phyloP scores from a whole-genome alignment of 2,113 vertebrate species.

The Danionella cerebrum region DNA sequence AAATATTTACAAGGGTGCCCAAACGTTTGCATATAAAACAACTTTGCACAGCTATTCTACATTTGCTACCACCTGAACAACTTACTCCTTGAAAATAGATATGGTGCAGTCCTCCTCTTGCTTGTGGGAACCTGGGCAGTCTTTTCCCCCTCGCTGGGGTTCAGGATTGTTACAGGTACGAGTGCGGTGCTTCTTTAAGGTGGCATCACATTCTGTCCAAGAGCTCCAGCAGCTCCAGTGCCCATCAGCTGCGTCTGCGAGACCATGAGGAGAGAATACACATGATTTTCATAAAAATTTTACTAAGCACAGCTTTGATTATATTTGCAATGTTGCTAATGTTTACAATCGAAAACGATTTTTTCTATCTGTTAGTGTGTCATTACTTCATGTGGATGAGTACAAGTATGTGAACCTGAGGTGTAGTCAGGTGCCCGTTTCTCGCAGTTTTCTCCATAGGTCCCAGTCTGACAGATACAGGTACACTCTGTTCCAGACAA shows the following conservation, averaged over 20 bases:
- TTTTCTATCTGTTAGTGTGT: too few species aligned
- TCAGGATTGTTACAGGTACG: conserved; percentile 76
- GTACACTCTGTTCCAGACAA: conserved; percentile 75
- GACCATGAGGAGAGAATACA: background rate
- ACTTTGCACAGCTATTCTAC: too few species aligned
- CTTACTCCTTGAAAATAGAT: conserved; percentile 73
- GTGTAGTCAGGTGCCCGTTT: conserved; percentile 63
- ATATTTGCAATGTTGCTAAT: too few species aligned
- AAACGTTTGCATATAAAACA: too few species aligned
- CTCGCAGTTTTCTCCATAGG: conserved; percentile 77
- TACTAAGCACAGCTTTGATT: too few species aligned
- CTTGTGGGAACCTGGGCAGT: conserved; percentile 56
- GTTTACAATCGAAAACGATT: too few species aligned
- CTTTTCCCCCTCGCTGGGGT: conserved; percentile 63
- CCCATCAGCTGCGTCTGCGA: conserved; percentile 75
- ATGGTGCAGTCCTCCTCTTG: conserved; percentile 73
- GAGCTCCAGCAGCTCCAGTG: conserved; percentile 84
- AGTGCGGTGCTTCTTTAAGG: conserved; percentile 66
- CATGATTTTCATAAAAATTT: too few species aligned
- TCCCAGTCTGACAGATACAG: conserved; percentile 80
- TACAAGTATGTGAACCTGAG: conserved; percentile 58
- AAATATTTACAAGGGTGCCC: too few species aligned
- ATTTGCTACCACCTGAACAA: too few species aligned
- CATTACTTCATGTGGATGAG: background rate
- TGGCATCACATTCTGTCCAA: conserved; percentile 70